Evolutionary conservation across 1,140 invertebrate species (phyloP).

Genomic region (Reticulitermes speratus): DNA sequence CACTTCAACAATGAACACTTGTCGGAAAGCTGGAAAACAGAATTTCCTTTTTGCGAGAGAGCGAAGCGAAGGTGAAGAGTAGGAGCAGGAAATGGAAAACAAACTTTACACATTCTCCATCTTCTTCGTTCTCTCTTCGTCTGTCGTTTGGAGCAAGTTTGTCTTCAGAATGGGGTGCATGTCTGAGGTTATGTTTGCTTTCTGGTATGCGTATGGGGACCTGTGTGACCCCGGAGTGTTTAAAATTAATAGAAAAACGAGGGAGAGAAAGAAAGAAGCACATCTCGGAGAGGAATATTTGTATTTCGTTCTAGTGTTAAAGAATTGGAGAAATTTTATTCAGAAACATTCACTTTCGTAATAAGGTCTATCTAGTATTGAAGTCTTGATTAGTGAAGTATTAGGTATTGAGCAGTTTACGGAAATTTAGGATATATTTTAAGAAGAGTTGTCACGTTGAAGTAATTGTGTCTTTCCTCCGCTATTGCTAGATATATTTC

Average conservation of each 20-base stretch:
- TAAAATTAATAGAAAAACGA: neutral
- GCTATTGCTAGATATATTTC: no score
- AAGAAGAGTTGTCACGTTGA: no score
- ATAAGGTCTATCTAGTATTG: no score
- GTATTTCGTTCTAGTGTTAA: neutral
- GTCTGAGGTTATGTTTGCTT: neutral
- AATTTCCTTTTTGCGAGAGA: neutral
- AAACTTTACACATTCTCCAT: neutral
- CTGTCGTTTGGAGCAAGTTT: neutral
- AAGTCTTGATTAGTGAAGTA: no score
- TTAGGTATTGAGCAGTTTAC: no score
- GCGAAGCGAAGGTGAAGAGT: neutral
- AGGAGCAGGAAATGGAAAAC: constrained; percentile 1
- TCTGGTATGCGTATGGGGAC: neutral
- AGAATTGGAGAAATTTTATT: neutral
- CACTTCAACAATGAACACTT: neutral
- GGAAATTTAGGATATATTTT: no score
- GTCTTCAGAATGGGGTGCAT: neutral
- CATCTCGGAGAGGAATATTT: neutral
- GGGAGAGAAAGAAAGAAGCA: neutral
- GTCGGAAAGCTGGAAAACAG: neutral
- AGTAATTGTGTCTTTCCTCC: no score
- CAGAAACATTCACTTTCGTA: neutral
- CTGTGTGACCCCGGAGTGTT: neutral
- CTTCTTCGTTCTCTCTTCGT: neutral